Evolutionary conservation across 2,888 invertebrate species (phyloP), one percentile per base, ranked within the genome.

Genomic region (Quadroppia sp.): DNA sequence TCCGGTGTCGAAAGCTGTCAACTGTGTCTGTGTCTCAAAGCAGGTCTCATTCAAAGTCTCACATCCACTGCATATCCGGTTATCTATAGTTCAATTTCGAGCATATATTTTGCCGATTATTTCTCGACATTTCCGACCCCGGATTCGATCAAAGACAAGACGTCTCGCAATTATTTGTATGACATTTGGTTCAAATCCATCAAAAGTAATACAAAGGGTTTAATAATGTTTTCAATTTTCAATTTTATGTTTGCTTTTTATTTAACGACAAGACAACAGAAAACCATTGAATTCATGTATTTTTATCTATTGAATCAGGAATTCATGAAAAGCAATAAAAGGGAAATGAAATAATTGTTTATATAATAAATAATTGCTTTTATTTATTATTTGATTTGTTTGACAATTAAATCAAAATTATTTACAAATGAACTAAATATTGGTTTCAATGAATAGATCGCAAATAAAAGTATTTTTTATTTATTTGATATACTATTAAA

Each of bases 251-350:
- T 67, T 23, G 67, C 40, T n/a, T 40, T 13, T 23, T 67, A 23
- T 67, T 42, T 67, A 42, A 67, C 67, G 3, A n/a, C 9, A 23
- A 36, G 20, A 67, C 42, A 67, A 11, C 40, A 67, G 11, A 15
- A 67, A 67, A 67, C 67, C 67, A 67, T 40, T 36, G 23, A 67
- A 67, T 67, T 67, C 36, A 67, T 67, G 67, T 67, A 67, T 67
- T 42, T 67, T n/a, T 40, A 40, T 13, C 40, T 67, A 42, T 42
- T 67, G 23, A n/a, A 15, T 3, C 6, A 67, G 7, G 20, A 67
- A 67, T 23, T 6, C 23, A 13, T 42, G 3, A 67, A 67, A 32
- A 67, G 6, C 3, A 20, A 67, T 36, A 42, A 28, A 61, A 61
- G 17, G 4, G 6, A 36, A 36, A n/a, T n/a, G n/a, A n/a, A n/a